Percentiles rank a stretch among this genome's conserved stretches.
Conservation (phyloP, 2,797 vertebrate genomes). For the Anisognathus igniventris region DNA sequence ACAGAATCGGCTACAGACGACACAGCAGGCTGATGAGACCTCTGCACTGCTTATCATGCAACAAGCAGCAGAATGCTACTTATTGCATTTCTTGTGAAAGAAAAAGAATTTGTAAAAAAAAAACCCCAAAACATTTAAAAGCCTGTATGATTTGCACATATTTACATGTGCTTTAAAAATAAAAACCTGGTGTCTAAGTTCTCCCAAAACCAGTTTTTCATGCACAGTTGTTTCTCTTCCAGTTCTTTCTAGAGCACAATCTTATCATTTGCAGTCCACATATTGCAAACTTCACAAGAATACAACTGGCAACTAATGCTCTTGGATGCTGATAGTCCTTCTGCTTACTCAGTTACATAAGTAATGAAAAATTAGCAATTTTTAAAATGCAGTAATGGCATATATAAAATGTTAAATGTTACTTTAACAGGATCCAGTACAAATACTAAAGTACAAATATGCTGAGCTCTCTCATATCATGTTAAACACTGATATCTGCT, state of each 20-base stretch:
- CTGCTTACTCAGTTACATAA: not conserved
- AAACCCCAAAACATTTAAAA: not conserved
- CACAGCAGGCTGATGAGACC: not conserved
- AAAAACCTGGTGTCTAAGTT: not conserved
- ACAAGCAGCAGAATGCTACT: not conserved
- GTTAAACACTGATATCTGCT: not conserved
- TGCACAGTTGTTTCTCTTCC: not conserved
- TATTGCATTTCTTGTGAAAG: not conserved
- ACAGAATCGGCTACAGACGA: not conserved
- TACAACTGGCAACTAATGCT: not conserved
- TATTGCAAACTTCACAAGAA: not conserved
- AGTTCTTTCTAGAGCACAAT: not conserved
- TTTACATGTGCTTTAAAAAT: not conserved
- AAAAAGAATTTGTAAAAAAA: not conserved
- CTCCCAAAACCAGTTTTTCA: not conserved
- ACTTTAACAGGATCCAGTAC: not conserved
- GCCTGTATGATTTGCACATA: not conserved
- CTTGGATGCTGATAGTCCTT: not conserved
- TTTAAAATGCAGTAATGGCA: not conserved
- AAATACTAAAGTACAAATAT: not conserved
- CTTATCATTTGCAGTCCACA: not conserved
- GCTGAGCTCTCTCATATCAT: not conserved
- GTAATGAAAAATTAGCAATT: not conserved
- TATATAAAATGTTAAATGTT: not conserved
- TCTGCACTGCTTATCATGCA: not conserved